These are phyloP conservation scores for Regulus satrapa DNA, from an alignment of 2,113 vertebrate genomes.

Conservation along the genomic window DNA sequence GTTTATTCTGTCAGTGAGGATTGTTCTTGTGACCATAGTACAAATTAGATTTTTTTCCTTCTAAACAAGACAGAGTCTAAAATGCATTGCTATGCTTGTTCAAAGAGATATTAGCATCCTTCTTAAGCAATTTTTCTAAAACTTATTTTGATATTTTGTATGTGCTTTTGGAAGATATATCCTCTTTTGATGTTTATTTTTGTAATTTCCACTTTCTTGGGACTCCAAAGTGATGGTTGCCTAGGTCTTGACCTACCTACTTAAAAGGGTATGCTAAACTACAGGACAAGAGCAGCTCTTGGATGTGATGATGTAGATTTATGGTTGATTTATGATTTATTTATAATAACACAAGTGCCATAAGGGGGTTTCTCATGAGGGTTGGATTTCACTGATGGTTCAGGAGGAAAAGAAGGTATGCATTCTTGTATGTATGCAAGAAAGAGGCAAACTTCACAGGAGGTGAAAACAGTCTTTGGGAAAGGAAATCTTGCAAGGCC, in stretches of 20 bases:
- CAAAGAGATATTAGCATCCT: background rate
- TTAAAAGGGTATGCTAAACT: background rate
- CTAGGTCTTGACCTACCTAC: background rate
- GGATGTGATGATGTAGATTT: background rate
- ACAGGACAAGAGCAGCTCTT: background rate
- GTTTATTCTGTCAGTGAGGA: background rate
- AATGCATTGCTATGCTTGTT: background rate
- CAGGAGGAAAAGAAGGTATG: too few species aligned
- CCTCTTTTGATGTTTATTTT: background rate
- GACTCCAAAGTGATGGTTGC: background rate
- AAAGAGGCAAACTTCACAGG: background rate
- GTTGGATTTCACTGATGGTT: background rate
- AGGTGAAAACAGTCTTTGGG: background rate
- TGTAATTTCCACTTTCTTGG: background rate
- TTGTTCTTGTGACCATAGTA: background rate
- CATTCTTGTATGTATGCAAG: background rate
- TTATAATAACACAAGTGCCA: too few species aligned
- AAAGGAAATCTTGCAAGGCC: background rate
- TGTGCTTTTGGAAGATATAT: background rate
- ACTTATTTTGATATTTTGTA: background rate
- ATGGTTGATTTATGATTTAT: too few species aligned
- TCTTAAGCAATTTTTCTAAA: background rate
- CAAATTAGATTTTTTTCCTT: background rate
- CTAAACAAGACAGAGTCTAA: background rate
- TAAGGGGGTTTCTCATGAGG: background rate